Conservation (phyloP, 2,113 vertebrate genomes). For the Diglossa brunneiventris region DNA sequence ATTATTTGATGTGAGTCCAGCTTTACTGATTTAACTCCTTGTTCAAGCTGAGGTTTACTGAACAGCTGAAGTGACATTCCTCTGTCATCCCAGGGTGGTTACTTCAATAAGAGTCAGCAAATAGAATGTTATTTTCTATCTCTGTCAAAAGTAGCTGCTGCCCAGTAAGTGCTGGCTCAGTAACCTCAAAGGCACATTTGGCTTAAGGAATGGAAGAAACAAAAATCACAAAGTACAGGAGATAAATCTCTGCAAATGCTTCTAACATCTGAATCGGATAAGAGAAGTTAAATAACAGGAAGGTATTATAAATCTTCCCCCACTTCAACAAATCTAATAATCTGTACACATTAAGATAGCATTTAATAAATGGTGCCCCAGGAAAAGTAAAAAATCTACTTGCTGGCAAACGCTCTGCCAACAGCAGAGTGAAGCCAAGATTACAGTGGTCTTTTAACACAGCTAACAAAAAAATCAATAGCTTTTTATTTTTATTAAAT, state of each 20-base stretch:
- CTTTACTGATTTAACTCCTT: not conserved
- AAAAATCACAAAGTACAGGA: not conserved
- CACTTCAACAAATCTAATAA: constrained; percentile 15
- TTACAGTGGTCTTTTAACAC: constrained; percentile 31
- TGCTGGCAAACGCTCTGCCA: not conserved
- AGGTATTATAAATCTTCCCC: constrained; percentile 5
- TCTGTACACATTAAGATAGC: constrained; percentile 19
- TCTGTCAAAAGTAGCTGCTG: not conserved
- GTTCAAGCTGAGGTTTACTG: not conserved
- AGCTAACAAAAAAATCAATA: constrained; percentile 47
- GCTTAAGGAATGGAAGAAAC: not conserved
- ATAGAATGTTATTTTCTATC: not conserved
- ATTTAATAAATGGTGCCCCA: constrained; percentile 28
- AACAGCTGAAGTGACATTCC: not conserved
- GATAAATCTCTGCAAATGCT: constrained; percentile 34
- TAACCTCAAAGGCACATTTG: not conserved
- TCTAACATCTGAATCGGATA: not conserved
- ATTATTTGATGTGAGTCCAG: not conserved
- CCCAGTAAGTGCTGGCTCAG: not conserved
- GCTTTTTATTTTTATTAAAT: constrained; percentile 63
- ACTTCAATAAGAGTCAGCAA: not conserved
- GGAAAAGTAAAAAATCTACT: constrained; percentile 21
- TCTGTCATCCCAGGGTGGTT: not conserved
- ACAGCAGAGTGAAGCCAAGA: not conserved
- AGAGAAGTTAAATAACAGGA: constrained; percentile 27